phyloP scores from a whole-genome alignment of 2,113 vertebrate species.

The Charina bottae region DNA sequence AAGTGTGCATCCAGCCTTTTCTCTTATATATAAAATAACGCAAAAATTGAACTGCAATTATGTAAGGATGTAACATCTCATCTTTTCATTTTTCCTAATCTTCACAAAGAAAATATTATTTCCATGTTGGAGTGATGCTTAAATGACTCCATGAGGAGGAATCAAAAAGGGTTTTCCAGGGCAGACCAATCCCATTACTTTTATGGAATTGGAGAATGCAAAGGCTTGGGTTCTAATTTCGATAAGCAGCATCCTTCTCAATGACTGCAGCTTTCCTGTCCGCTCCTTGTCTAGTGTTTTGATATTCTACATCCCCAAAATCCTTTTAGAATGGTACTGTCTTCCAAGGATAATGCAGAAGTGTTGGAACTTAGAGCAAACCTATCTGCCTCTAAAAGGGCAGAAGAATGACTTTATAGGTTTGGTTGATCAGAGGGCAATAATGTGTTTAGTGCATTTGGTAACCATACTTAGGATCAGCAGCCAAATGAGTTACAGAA shows the following conservation, averaged over 20 bases:
- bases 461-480: too few relatives aligned
- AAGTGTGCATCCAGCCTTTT: neutral
- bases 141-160: too few relatives aligned
- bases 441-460: neutral
- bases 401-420: neutral
- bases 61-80: neutral
- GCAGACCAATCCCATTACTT: neutral
- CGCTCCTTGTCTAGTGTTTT: neutral
- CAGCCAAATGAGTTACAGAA: neutral
- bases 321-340: neutral
- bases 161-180: neutral
- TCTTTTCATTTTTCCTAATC: neutral
- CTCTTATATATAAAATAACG: neutral
- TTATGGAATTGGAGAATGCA: neutral
- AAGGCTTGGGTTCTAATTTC: neutral
- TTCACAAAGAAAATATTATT: neutral
- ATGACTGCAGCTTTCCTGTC: neutral
- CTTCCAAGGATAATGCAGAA: neutral
- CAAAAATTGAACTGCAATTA: neutral
- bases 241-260: neutral
- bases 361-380: neutral
- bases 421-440: neutral
- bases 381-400: neutral
- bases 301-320: neutral
- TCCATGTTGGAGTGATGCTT: neutral